Evolutionary conservation across 2,797 vertebrate species (phyloP), one percentile per base, ranked within the genome.

Genomic region (Pseudochaenichthys georgianus): DNA sequence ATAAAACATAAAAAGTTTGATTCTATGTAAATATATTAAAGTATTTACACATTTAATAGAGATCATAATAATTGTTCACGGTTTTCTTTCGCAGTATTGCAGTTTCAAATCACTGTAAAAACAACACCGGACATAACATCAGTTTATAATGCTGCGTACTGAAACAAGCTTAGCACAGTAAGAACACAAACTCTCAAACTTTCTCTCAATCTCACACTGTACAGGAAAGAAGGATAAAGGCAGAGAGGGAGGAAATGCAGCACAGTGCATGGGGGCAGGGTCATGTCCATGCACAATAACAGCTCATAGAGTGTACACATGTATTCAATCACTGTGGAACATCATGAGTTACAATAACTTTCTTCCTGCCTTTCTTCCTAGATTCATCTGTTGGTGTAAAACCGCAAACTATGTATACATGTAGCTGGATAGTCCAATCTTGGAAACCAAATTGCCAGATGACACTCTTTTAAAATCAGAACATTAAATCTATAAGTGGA

Each of bases 101-200:
- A 31, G 19, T 60, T 65, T 64, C 64, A 65, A 55, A 46, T 43
- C 43, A 43, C 15, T 28, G 55, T 19, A n/a, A 16, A 73, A 38
- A 70, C 9, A 15, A 15, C 23, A 52, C 17, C 15, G 28, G 13
- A 21, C 31, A 17, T n/a, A 51, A 12, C 45, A 65, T 15, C 68
- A 23, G 65, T 13, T 47, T 68, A 58, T 63, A 21, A 65, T 28
- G 60, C 42, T 3, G 23, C 73, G 43, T 16, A 53, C 42, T 65
- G 31, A 74, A 34, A 13, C 12, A n/a, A 69, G 68, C 34, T 84
- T 55, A 23, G 12, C 28, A 16, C 21, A 10, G 28, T 54, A n/a
- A 43, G 23, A 75, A 41, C 61, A 11, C 58, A 45, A 84, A 84
- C 58, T 66, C 53, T 76, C 42, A 67, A 82, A 78, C 70, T 47